A percentile compares a stretch with the other conserved stretches of the same genome.
These are phyloP conservation scores for Actenoides lindsayi DNA, from an alignment of 2,113 vertebrate genomes.

Conservation along the genomic window DNA sequence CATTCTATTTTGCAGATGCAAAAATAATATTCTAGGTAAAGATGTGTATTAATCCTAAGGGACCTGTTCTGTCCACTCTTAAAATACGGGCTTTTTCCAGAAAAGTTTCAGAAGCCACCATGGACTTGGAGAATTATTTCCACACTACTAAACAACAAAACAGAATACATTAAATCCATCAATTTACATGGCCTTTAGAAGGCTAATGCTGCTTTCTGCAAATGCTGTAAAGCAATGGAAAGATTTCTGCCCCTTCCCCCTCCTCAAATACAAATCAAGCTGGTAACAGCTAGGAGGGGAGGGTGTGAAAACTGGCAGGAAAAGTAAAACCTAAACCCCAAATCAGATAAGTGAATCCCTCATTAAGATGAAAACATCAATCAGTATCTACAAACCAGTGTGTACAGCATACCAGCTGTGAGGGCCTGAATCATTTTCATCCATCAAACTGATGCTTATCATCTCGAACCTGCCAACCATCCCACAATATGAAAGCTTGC, in stretches of 20 bases:
- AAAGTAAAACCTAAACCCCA: constrained; percentile 1
- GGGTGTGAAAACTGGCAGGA: background rate
- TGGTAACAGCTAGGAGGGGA: background rate
- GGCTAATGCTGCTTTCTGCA: background rate
- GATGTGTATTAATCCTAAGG: background rate
- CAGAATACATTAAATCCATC: background rate
- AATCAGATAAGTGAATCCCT: background rate
- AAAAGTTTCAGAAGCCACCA: background rate
- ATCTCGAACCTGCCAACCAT: background rate
- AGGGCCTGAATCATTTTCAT: background rate
- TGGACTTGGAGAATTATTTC: background rate
- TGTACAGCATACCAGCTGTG: background rate
- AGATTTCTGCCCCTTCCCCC: background rate
- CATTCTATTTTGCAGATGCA: background rate
- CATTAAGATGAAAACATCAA: constrained; percentile 19
- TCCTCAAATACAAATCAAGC: background rate
- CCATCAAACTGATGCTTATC: background rate
- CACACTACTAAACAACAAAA: background rate
- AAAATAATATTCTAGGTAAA: background rate
- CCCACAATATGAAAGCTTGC: background rate
- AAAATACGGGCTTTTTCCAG: background rate
- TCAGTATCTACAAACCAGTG: background rate
- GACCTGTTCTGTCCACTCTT: background rate
- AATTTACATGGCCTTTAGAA: background rate
- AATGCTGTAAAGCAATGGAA: background rate